Percentiles rank a stretch among this genome's conserved stretches.
These are phyloP conservation scores for Allolobophora icterica DNA, from an alignment of 2,888 invertebrate species.

Conservation along the genomic window DNA sequence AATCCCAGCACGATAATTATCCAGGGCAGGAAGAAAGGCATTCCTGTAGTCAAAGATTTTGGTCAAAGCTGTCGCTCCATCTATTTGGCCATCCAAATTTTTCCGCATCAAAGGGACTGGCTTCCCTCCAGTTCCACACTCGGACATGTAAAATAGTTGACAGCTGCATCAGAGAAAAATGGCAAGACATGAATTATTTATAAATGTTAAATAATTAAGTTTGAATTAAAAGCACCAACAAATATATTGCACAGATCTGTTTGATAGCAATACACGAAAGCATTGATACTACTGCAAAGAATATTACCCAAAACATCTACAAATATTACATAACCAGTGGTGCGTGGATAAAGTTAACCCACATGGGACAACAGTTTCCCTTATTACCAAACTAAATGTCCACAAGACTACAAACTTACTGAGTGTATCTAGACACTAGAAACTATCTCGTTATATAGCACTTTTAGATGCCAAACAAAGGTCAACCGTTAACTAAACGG, in stretches of 20 bases:
- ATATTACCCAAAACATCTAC: neutral
- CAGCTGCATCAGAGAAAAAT: neutral
- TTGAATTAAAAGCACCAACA: neutral
- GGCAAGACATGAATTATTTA: neutral
- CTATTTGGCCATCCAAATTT: neutral
- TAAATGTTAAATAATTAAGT: neutral
- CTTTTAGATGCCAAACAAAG: no score
- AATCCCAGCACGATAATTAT: neutral
- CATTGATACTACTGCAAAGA: no score
- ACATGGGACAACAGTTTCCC: no score
- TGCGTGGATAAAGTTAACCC: no score
- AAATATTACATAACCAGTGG: no score
- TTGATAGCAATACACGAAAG: neutral
- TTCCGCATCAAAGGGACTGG: neutral
- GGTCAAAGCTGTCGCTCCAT: neutral
- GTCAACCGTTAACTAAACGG: no score
- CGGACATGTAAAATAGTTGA: neutral
- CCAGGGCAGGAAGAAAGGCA: neutral
- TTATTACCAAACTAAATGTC: no score
- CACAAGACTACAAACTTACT: no score
- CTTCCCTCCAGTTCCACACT: neutral
- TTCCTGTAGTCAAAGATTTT: conserved; percentile 21
- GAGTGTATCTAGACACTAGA: no score
- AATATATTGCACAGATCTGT: neutral
- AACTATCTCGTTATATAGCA: no score